Evolutionary conservation across 2,113 vertebrate species (phyloP), one percentile per base, ranked within the genome.

Genomic region (Ageneiosus marmoratus): DNA sequence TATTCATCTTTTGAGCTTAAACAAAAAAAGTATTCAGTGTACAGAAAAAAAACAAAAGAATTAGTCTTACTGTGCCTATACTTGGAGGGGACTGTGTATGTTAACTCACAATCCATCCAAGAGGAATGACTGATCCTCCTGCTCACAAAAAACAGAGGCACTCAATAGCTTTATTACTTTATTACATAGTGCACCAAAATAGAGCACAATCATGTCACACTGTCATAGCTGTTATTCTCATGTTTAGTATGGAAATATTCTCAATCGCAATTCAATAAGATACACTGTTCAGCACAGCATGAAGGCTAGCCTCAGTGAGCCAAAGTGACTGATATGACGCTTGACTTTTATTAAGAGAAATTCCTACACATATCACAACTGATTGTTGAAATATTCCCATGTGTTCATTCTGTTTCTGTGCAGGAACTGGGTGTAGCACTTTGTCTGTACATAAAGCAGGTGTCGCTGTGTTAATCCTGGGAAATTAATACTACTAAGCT

Each of bases 401-500:
- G 9, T 13, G 56, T 32, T 1, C 12, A 63, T 32, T n/a, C 20
- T 20, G 3, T 67, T 29, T 75, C 29, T 12, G n/a, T 22, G 48
- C 48, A 15, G 16, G 20, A 27, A n/a, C 9, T 5, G 44, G 55
- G 53, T 70, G 9, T 37, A n/a, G 13, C 22, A 60, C 18, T 67
- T 32, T 67, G 29, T 62, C 27, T 15, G 10, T 29, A n/a, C 60
- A 18, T 65, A 32, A 24, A 34, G 48, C 29, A 55, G 73, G 50
- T 69, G 10, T 50, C n/a, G 12, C 15, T 55, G 75, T 58, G 74
- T 79, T 80, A 83, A 79, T 50, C 46, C 76, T 79, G 67, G 41
- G n/a, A n/a, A 80, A 83, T 65, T 55, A n/a, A n/a, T n/a, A n/a
- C n/a, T 73, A 29, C 60, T 80, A 20, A 63, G 37, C 53, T 81